A percentile compares a stretch with the other conserved stretches of the same genome.
phyloP scores from a whole-genome alignment of 2,888 invertebrate genomes.

The Cryptocephalus moraei region DNA sequence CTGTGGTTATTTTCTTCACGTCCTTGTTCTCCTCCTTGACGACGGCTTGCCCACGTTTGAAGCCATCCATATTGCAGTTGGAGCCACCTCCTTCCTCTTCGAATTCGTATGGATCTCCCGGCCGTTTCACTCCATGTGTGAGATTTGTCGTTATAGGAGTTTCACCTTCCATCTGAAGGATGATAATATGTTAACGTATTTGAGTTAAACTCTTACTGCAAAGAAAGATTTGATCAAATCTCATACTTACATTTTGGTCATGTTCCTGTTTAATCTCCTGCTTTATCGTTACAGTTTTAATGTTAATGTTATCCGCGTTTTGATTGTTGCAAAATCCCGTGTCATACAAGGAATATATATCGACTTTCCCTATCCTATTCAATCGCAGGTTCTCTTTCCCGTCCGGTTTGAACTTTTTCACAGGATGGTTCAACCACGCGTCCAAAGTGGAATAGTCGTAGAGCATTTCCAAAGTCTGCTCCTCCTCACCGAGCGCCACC shows the following conservation, averaged over 20 bases:
- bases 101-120: slow-evolving; percentile 60
- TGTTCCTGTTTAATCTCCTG: slow-evolving; percentile 55
- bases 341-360: slow-evolving; percentile 34
- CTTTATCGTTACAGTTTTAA: slow-evolving; percentile 22
- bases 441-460: slow-evolving; percentile 82
- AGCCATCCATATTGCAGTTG: slow-evolving; percentile 42
- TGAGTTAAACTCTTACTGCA: neutral
- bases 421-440: slow-evolving; percentile 84
- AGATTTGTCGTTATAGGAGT: slow-evolving; percentile 7
- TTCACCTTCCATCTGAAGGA: slow-evolving; percentile 27
- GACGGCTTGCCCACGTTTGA: slow-evolving; percentile 36
- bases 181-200: neutral
- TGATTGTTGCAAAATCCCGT: slow-evolving; percentile 22
- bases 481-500: slow-evolving; percentile 69
- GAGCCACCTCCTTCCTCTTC: slow-evolving; percentile 52
- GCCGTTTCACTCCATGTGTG: slow-evolving; percentile 35
- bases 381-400: slow-evolving; percentile 38
- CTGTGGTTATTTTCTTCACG: slow-evolving; percentile 42
- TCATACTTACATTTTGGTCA: slow-evolving; percentile 24
- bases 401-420: slow-evolving; percentile 73
- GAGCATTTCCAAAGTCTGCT: slow-evolving; percentile 66
- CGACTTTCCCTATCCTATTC: slow-evolving; percentile 31
- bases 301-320: slow-evolving; percentile 9
- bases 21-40: slow-evolving; percentile 40
- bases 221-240: too few species aligned